Percentiles rank a stretch among this genome's conserved stretches.
These are phyloP conservation scores for Drosophila kohkoa DNA, from an alignment of 1,140 invertebrate species.

Conservation along the genomic window DNA sequence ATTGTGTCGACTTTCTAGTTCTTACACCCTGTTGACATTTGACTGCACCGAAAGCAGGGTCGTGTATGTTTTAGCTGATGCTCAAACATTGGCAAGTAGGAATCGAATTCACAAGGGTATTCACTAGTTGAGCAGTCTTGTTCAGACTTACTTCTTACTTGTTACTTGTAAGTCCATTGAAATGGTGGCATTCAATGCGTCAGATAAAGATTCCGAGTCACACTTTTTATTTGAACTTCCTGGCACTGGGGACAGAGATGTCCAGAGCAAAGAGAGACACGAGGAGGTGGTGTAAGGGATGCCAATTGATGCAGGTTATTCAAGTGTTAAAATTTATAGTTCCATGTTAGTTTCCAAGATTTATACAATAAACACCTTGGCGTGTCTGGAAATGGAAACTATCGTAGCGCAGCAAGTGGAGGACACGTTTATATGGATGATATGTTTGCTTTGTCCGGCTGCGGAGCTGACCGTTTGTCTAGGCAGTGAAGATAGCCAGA, in stretches of 20 bases:
- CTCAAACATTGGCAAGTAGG: not conserved
- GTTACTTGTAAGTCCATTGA: conserved; percentile 65
- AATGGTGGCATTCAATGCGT: conserved; percentile 67
- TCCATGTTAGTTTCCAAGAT: conserved; percentile 57
- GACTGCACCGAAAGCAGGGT: not conserved
- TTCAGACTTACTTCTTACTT: conserved; percentile 25
- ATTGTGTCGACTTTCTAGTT: conserved; percentile 39
- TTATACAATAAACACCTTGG: conserved; percentile 73
- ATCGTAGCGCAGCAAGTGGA: conserved; percentile 54
- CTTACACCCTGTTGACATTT: conserved; percentile 16
- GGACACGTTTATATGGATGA: conserved; percentile 74
- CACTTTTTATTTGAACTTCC: conserved; percentile 60
- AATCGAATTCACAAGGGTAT: not conserved
- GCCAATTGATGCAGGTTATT: conserved; percentile 47
- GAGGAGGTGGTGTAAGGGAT: not conserved
- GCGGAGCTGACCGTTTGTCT: conserved; percentile 29
- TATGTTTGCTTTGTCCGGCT: conserved; percentile 68
- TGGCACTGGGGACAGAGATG: not conserved
- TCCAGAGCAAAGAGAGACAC: not conserved
- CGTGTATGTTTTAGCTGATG: not conserved
- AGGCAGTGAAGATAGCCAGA: conserved; percentile 54
- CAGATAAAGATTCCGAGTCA: conserved; percentile 64
- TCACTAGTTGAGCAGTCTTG: conserved; percentile 5
- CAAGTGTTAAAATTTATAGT: conserved; percentile 74
- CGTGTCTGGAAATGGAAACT: conserved; percentile 46